phyloP scores from a whole-genome alignment of 2,888 invertebrate species.

The Tupiocoris notatus region DNA sequence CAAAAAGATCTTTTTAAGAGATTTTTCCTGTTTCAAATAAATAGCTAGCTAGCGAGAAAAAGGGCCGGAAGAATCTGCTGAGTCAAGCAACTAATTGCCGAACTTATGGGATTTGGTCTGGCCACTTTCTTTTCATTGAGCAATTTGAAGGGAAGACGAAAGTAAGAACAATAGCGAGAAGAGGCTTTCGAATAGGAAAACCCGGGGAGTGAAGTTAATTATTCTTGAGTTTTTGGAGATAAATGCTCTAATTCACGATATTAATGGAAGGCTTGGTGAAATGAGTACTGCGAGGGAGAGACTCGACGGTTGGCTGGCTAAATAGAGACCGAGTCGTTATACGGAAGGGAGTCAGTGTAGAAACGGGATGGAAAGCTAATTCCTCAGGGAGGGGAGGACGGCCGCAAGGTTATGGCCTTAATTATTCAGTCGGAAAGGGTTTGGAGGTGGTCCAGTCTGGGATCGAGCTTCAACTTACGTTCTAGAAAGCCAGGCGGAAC shows the following conservation, averaged over 20 bases:
- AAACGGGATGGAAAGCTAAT: constrained; percentile 21
- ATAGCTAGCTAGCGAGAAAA: too few relatives aligned
- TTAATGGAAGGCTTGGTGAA: constrained; percentile 25
- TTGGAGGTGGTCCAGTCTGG: not conserved
- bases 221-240: constrained; percentile 38
- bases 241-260: constrained; percentile 36
- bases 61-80: not conserved
- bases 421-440: constrained; percentile 26
- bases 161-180: constrained; percentile 12
- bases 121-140: not conserved
- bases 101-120: constrained; percentile 19
- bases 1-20: too few relatives aligned
- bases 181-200: not conserved
- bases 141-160: not conserved
- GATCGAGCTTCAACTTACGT: constrained; percentile 6
- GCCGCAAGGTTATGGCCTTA: constrained; percentile 35
- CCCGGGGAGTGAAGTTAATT: constrained; percentile 23
- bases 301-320: not conserved
- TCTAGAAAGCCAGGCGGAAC: not conserved
- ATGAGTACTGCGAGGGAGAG: not conserved
- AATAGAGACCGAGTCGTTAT: constrained; percentile 23
- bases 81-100: constrained; percentile 14
- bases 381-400: constrained; percentile 29
- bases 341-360: not conserved
- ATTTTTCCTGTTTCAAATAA: too few relatives aligned